Evolutionary conservation across 1,140 invertebrate species (phyloP), one percentile per base, ranked within the genome.

Genomic region (Linepithema humile): DNA sequence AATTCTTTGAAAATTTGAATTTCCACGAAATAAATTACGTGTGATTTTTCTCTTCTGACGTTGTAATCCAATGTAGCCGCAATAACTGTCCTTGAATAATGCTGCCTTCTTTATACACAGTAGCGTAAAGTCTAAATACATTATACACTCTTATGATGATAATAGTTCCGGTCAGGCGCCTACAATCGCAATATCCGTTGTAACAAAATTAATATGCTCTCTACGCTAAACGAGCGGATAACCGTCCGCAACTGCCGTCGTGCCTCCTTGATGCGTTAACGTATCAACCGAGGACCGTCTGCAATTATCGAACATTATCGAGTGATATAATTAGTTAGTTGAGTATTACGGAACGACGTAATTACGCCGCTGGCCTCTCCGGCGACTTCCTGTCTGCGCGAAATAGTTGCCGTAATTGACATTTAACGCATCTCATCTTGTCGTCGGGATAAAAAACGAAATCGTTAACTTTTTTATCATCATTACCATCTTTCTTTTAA

Each of bases 301-400:
- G 60, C 64, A 77, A 77, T 77, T 77, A 77, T 77, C 32, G 43
- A 32, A 65, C 73, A 38, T 77, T 77, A 77, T 77, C 59, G 73
- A 77, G 43, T 50, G 59, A 77, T 67, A 67, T 77, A 77, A 77
- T 77, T 77, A 77, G 43, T 77, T 43, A 77, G 43, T 65, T 35
- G 72, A 32, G 72, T 75, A 77, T 77, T 77, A 77, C 38, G 43
- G 60, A 77, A 50, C 60, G 32, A 77, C n/a, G 32, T 77, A 67
- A 77, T 77, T 67, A 38, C 20, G 60, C 20, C 12, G 45, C 29
- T 67, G 45, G 20, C 10, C 15, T 50, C 29, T 62, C 38, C 20
- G 12, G 29, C 10, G 55, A 77, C 20, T 77, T 65, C 60, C 60
- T 65, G 74, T 38, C 32, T 64, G 20, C 43, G 43, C 40, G 1